Evolutionary conservation across 2,113 vertebrate genomes (phyloP).

Genomic region (Dissostichus mawsoni): DNA sequence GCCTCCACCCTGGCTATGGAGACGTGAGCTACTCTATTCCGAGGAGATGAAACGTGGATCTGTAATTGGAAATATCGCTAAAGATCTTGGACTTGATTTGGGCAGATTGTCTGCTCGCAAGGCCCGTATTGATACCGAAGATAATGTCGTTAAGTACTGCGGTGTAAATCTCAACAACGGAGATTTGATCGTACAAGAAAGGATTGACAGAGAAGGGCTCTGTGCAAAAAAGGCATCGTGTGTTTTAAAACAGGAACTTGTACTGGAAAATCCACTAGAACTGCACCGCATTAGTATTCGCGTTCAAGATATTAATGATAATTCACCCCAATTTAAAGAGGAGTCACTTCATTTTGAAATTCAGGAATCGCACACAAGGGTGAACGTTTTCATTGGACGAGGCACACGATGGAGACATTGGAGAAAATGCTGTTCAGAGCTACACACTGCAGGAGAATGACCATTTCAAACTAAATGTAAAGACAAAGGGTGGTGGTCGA

Average conservation of each 20-base stretch:
- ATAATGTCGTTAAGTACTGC: constrained; percentile 67
- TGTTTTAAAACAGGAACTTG: constrained; percentile 79
- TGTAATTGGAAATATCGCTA: constrained; percentile 78
- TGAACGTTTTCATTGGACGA: constrained; percentile 76
- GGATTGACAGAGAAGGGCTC: constrained; percentile 84
- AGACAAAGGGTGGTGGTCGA: constrained; percentile 68
- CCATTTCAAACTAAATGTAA: constrained; percentile 75
- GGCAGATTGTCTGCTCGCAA: constrained; percentile 66
- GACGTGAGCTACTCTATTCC: constrained; percentile 69
- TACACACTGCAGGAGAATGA: constrained; percentile 78
- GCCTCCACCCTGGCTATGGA: constrained; percentile 34
- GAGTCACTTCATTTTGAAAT: constrained; percentile 71
- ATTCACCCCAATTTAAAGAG: constrained; percentile 51
- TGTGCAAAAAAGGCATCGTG: constrained; percentile 72
- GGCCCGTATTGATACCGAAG: constrained; percentile 53
- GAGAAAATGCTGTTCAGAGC: constrained; percentile 78
- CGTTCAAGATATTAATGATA: constrained; percentile 85
- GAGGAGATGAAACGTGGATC: constrained; percentile 79
- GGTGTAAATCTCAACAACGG: constrained; percentile 66
- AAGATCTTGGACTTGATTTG: constrained; percentile 73
- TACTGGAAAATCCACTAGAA: constrained; percentile 81
- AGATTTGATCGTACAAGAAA: constrained; percentile 70
- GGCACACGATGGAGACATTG: constrained; percentile 84
- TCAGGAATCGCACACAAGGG: constrained; percentile 70
- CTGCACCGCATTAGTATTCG: constrained; percentile 74